Conservation (phyloP, 1,140 invertebrate genomes). For the Paraescarpia echinospica region DNA sequence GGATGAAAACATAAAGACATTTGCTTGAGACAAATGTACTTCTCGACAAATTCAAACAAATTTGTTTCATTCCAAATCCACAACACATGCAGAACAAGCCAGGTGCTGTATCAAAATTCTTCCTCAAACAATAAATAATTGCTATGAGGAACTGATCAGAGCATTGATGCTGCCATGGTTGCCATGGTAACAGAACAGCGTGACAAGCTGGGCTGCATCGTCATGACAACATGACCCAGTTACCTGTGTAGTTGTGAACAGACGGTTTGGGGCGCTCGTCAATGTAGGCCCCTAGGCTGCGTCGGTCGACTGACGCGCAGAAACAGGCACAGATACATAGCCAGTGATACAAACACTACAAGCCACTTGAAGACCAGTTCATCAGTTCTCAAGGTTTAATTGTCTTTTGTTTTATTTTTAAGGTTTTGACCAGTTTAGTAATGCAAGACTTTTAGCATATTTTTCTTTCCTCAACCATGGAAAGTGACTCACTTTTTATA, state of each 20-base stretch:
- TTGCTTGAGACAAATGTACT: background rate
- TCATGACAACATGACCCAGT: background rate
- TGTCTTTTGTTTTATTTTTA: background rate
- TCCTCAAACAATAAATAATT: background rate
- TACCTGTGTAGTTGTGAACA: background rate
- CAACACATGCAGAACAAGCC: background rate
- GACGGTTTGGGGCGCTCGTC: background rate
- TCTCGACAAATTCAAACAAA: background rate
- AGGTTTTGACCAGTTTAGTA: background rate
- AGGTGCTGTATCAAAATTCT: background rate
- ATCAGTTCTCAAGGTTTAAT: background rate
- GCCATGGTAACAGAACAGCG: background rate
- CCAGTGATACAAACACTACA: background rate
- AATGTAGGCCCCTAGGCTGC: background rate
- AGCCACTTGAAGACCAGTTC: background rate
- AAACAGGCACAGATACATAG: background rate
- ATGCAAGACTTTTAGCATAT: background rate
- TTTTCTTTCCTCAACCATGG: background rate
- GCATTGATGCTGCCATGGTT: background rate
- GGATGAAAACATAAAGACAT: background rate
- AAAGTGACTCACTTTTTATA: background rate
- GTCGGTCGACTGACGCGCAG: conserved; percentile 2
- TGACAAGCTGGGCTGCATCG: background rate
- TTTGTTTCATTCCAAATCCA: background rate
- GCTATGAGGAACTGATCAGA: background rate